Conservation (phyloP, 2,888 invertebrate species). For the Ormyrus labotus region DNA sequence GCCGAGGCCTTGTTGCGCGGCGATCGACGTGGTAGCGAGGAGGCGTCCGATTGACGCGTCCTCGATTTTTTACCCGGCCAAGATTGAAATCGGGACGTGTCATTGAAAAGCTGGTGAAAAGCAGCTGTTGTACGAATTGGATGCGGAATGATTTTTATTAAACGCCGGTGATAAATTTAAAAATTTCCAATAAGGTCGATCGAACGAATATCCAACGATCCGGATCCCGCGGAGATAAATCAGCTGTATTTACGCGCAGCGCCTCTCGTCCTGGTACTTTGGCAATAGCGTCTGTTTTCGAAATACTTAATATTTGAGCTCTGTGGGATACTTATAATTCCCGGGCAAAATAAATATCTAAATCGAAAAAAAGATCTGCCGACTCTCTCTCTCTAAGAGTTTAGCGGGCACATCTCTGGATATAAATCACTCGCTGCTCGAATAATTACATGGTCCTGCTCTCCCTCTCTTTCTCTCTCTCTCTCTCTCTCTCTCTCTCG, state of each 20-base stretch:
- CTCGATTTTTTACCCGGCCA: slow-evolving; percentile 9
- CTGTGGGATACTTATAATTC: too few species aligned
- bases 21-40: too few species aligned
- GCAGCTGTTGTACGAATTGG: background rate
- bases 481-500: slow-evolving; percentile 42
- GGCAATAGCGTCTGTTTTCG: too few species aligned
- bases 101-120: background rate
- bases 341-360: too few species aligned
- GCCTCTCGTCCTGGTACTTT: background rate
- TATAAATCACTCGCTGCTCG: slow-evolving; percentile 72
- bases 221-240: background rate
- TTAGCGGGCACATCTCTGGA: slow-evolving; percentile 55
- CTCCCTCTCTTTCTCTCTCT: slow-evolving; percentile 57
- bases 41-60: background rate
- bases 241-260: background rate
- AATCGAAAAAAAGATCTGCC: too few species aligned
- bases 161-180: too few species aligned
- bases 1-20: too few species aligned
- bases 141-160: too few species aligned
- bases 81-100: slow-evolving; percentile 27
- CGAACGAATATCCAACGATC: too few species aligned
- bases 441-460: slow-evolving; percentile 73
- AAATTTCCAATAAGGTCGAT: too few species aligned
- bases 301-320: too few species aligned
- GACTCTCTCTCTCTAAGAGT: slow-evolving; percentile 11